A percentile compares a stretch with the other conserved stretches of the same genome.
Conservation (phyloP, 1,140 invertebrate species). For the Meteorus sp. region DNA sequence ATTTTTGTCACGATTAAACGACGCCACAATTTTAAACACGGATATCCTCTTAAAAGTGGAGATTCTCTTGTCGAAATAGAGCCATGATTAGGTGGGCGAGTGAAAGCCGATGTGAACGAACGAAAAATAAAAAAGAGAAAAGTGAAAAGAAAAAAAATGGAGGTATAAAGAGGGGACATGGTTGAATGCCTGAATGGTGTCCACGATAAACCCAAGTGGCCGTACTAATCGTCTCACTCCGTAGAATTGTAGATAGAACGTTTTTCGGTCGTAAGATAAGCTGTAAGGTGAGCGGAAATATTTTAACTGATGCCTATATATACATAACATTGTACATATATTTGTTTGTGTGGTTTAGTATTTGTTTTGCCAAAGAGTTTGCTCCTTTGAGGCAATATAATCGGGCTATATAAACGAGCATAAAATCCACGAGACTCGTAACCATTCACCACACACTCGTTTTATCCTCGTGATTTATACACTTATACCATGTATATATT, state of each 20-base stretch:
- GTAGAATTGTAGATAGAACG: slow-evolving; percentile 9
- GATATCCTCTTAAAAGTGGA: slow-evolving; percentile 37
- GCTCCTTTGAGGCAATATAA: neutral
- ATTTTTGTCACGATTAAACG: slow-evolving; percentile 37
- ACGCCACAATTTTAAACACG: slow-evolving; percentile 36
- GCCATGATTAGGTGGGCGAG: slow-evolving; percentile 36
- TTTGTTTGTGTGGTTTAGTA: neutral
- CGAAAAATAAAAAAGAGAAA: slow-evolving; percentile 5
- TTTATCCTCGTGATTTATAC: too few species aligned
- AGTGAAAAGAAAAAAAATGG: slow-evolving; percentile 11
- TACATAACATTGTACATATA: neutral
- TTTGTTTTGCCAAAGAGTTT: neutral
- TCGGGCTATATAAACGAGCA: too few species aligned
- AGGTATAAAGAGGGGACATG: slow-evolving; percentile 15
- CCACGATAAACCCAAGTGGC: slow-evolving; percentile 20
- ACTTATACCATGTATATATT: too few species aligned
- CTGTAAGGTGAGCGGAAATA: slow-evolving; percentile 6
- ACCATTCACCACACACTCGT: too few species aligned
- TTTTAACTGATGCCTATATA: slow-evolving; percentile 4
- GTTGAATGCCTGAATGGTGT: slow-evolving; percentile 18
- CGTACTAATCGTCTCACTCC: slow-evolving; percentile 24
- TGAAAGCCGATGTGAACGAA: slow-evolving; percentile 2
- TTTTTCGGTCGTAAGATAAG: slow-evolving; percentile 18
- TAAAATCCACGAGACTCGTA: too few species aligned
- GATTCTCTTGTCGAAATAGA: slow-evolving; percentile 31